These are phyloP conservation scores for Apocrypta bakeri DNA, from an alignment of 1,140 invertebrate species.

Conservation along the genomic window DNA sequence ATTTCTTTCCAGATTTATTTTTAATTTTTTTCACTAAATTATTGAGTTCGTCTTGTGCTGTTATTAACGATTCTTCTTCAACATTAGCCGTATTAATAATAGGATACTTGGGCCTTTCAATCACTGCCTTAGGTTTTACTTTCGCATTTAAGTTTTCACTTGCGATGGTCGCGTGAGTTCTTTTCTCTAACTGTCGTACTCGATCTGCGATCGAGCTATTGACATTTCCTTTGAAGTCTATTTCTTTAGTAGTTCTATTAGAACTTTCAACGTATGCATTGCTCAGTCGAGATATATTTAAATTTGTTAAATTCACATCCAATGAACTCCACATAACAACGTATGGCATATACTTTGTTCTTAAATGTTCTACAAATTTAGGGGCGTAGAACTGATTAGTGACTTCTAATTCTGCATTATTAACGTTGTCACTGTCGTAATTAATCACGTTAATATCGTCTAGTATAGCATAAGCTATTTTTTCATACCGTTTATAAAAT, in stretches of 20 bases:
- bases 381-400: neutral
- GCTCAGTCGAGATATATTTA: neutral
- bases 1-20: neutral
- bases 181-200: slow-evolving; percentile 13
- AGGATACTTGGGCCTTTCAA: neutral
- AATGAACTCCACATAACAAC: slow-evolving; percentile 13
- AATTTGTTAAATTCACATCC: neutral
- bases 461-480: neutral
- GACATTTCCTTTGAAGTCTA: neutral
- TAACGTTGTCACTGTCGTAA: neutral
- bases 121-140: neutral
- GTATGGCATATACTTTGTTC: neutral
- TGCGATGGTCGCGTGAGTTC: neutral
- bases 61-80: neutral
- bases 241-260: slow-evolving; percentile 6
- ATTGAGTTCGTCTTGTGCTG: too few species aligned
- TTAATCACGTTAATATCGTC: neutral
- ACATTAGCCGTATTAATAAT: neutral
- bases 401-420: neutral
- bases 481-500: neutral
- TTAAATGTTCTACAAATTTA: slow-evolving; percentile 9
- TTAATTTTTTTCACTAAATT: neutral
- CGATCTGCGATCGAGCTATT: neutral
- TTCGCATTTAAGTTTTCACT: neutral
- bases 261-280: slow-evolving; percentile 28